A percentile compares a stretch with the other conserved stretches of the same genome.
These are phyloP conservation scores for Halocynthia roretzi DNA, from an alignment of 23 tunicate species.

Conservation along the genomic window DNA sequence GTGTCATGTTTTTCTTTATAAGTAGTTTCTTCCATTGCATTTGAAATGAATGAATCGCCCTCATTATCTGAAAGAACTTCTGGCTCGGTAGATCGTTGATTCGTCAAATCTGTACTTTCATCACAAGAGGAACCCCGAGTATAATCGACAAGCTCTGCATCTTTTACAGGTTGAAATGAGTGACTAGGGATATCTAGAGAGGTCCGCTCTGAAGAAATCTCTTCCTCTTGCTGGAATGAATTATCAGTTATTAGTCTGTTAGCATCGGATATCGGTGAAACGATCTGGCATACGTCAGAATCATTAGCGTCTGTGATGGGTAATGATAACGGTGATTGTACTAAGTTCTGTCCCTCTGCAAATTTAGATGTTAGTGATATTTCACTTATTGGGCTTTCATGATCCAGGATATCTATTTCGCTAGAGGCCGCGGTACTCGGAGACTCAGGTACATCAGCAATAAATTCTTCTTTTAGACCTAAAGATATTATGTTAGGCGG, in stretches of 20 bases:
- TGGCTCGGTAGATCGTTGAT: not conserved
- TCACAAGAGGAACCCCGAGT: too few species aligned
- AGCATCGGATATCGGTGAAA: not conserved
- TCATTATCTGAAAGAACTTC: not conserved
- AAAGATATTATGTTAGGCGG: not conserved
- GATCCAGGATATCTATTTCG: slow-evolving; percentile 81
- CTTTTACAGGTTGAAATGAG: not conserved
- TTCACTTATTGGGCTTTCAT: slow-evolving; percentile 72
- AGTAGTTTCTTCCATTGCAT: not conserved
- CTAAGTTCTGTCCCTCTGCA: not conserved
- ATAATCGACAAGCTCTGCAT: not conserved
- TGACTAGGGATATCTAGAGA: not conserved
- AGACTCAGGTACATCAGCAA: not conserved
- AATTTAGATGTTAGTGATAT: slow-evolving; percentile 18
- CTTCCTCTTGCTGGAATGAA: not conserved
- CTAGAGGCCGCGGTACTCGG: slow-evolving; percentile 53
- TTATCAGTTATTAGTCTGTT: too few species aligned
- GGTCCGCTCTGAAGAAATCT: not conserved
- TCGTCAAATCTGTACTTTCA: not conserved
- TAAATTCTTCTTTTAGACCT: not conserved
- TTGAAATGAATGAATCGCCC: not conserved
- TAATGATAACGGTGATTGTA: not conserved
- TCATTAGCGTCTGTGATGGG: not conserved
- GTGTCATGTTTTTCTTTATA: not conserved
- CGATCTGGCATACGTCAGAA: not conserved